Evolutionary conservation across 2,113 vertebrate genomes (phyloP).

Genomic region (Rostratula benghalensis): DNA sequence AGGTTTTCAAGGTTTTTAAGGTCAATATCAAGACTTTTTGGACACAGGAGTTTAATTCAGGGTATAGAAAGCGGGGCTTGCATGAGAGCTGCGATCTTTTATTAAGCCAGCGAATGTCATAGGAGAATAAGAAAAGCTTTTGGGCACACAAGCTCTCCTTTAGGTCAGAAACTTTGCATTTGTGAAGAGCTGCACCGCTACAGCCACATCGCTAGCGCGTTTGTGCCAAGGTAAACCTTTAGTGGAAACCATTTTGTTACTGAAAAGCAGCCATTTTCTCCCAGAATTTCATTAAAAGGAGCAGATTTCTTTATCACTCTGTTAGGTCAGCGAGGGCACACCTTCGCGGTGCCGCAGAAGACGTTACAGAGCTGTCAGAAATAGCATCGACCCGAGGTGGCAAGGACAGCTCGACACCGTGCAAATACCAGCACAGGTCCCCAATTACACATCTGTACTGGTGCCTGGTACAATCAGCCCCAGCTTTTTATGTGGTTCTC

Average conservation of each 20-base stretch:
- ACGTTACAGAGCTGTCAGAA: rapidly evolving
- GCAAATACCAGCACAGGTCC: neutral
- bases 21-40: neutral
- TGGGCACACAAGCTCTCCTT: neutral
- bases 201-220: neutral
- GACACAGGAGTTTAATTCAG: neutral
- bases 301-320: neutral
- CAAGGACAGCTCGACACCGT: neutral
- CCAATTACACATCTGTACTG: neutral
- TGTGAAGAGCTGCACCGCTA: neutral
- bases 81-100: neutral
- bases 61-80: neutral
- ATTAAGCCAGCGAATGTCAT: neutral
- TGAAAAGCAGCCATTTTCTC: conserved; percentile 1
- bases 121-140: neutral
- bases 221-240: neutral
- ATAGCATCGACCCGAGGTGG: neutral
- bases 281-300: neutral
- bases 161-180: neutral
- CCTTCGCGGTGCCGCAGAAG: neutral
- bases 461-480: neutral
- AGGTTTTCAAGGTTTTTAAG: neutral
- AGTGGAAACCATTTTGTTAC: neutral
- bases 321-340: neutral
- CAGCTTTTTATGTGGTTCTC: neutral